Conservation (phyloP, 2,797 vertebrate species). For the Pachyuromys duprasi region DNA sequence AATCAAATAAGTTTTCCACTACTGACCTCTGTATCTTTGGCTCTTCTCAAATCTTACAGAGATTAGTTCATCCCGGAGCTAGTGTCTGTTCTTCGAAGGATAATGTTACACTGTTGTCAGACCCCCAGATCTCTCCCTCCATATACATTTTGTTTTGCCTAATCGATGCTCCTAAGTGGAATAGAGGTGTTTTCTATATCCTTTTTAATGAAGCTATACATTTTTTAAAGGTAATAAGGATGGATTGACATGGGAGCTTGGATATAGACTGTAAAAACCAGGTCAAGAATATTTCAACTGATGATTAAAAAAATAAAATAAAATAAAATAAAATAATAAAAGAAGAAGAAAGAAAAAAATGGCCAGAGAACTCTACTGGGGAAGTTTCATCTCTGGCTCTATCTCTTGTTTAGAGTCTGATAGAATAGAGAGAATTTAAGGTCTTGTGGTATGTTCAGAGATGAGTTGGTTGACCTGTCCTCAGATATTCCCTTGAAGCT, state of each 20-base stretch:
- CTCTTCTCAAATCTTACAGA: background rate
- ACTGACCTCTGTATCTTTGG: background rate
- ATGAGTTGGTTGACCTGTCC: background rate
- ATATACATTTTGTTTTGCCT: background rate
- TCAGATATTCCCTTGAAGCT: background rate
- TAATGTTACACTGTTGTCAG: background rate
- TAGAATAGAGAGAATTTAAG: background rate
- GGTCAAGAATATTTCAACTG: background rate
- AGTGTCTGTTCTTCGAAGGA: background rate
- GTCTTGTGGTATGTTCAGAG: background rate
- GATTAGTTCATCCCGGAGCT: background rate
- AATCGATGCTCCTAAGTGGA: background rate
- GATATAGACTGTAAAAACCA: background rate
- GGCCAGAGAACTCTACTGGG: background rate
- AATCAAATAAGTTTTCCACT: background rate
- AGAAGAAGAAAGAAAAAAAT: conserved; percentile 14
- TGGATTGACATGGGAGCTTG: background rate
- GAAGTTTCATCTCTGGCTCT: background rate
- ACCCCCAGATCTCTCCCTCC: background rate
- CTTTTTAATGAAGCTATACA: background rate
- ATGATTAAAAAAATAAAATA: background rate
- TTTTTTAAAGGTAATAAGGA: background rate
- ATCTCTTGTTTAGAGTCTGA: background rate
- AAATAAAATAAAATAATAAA: too few species aligned
- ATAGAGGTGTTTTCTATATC: background rate